Evolutionary conservation across 1,140 invertebrate species (phyloP).

Genomic region (Tetramorium simillimum): DNA sequence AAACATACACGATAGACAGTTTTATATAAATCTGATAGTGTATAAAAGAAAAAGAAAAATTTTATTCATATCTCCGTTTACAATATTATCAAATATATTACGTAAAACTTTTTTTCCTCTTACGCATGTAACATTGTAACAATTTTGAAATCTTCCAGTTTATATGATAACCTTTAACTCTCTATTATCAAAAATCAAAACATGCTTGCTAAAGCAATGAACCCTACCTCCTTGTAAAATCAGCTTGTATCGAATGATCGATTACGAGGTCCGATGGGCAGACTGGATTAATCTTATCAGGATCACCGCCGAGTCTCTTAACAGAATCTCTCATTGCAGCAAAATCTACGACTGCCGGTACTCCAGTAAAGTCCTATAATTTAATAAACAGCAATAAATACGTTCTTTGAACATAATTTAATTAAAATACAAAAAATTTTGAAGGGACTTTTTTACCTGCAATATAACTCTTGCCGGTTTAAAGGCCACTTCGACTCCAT

Average conservation of each 20-base stretch:
- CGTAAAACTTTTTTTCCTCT: background rate
- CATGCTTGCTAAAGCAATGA: conserved; percentile 19
- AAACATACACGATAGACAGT: background rate
- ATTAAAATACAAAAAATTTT: conserved; percentile 9
- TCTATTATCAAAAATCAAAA: background rate
- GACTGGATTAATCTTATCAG: conserved; percentile 97
- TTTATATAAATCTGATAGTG: background rate
- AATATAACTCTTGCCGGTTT: conserved; percentile 98
- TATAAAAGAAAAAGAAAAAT: background rate
- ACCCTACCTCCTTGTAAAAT: conserved; percentile 94
- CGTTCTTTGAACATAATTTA: background rate
- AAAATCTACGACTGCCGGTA: conserved; percentile 99
- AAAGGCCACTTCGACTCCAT: conserved; percentile 97
- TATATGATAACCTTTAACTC: conserved; percentile 38
- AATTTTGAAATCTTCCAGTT: background rate
- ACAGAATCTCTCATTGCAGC: conserved; percentile 99
- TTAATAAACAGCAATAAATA: conserved; percentile 29
- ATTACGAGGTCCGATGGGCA: conserved; percentile 99
- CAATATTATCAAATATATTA: conserved; percentile 21
- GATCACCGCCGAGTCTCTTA: conserved; percentile 93
- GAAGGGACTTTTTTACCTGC: conserved; percentile 87
- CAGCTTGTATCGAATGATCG: conserved; percentile 99
- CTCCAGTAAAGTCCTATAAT: conserved; percentile 95
- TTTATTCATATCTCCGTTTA: background rate
- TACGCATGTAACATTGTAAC: background rate